Percentiles rank a stretch among this genome's conserved stretches.
These are phyloP conservation scores for Chrysolina haemoptera DNA, from an alignment of 2,888 invertebrate genomes.

Conservation along the genomic window DNA sequence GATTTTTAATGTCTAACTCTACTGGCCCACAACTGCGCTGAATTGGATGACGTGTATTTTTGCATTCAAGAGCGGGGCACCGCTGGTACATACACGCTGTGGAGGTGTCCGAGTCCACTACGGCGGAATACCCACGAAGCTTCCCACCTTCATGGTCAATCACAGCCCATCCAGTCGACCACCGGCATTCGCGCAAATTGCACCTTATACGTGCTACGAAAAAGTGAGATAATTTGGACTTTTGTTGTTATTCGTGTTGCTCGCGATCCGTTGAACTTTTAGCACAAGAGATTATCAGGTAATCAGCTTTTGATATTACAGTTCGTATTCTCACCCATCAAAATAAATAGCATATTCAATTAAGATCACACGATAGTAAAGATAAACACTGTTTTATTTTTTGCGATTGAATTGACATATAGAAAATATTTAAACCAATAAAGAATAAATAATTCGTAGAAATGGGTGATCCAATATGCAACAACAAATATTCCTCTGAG, in stretches of 20 bases:
- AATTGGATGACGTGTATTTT: slow-evolving; percentile 14
- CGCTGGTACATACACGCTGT: slow-evolving; percentile 15
- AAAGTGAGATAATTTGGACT: not conserved
- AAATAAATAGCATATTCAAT: not conserved
- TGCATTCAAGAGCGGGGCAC: slow-evolving; percentile 8
- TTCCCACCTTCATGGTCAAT: slow-evolving; percentile 33
- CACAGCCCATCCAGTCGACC: slow-evolving; percentile 28
- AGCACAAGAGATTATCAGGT: not conserved
- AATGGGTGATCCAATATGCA: too few species aligned
- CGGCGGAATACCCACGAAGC: slow-evolving; percentile 28
- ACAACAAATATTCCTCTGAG: too few species aligned
- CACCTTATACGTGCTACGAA: slow-evolving; percentile 23
- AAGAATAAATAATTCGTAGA: too few species aligned
- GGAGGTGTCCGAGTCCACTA: slow-evolving; percentile 29
- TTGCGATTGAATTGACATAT: too few species aligned
- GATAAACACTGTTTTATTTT: too few species aligned
- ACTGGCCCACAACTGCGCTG: too few species aligned
- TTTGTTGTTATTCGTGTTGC: slow-evolving; percentile 19
- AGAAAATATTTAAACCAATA: too few species aligned
- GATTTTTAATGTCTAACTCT: too few species aligned
- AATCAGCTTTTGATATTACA: not conserved
- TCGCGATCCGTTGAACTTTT: slow-evolving; percentile 5
- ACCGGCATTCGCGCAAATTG: slow-evolving; percentile 25
- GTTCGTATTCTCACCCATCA: not conserved
- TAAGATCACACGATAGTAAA: too few species aligned